Percentiles rank a stretch among this genome's conserved stretches.
Conservation (phyloP, 2,888 invertebrate species). For the Auanema sp. region DNA sequence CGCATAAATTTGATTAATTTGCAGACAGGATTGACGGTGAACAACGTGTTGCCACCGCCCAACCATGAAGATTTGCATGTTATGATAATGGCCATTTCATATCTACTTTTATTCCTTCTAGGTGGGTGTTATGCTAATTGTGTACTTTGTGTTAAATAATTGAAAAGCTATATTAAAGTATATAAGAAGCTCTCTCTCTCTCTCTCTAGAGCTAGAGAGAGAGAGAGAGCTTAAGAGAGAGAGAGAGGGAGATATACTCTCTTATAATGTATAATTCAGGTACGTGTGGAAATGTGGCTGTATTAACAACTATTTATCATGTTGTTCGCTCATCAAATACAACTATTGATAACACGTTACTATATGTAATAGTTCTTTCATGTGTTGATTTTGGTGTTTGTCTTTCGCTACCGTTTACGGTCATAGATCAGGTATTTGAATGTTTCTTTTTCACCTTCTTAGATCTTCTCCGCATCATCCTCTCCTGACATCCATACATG, state of each 20-base stretch:
- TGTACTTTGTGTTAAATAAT: background rate
- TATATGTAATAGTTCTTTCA: constrained; percentile 60
- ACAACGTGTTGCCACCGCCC: constrained; percentile 60
- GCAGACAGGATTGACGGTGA: constrained; percentile 22
- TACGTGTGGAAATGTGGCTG: constrained; percentile 61
- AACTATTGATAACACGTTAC: constrained; percentile 58
- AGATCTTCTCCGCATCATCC: no score
- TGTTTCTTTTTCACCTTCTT: no score
- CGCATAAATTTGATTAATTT: no score
- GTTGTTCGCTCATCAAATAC: constrained; percentile 47
- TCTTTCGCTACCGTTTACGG: constrained; percentile 58
- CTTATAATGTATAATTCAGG: constrained; percentile 24
- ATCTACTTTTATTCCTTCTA: constrained; percentile 57
- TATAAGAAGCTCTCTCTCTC: no score
- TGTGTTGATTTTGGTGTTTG: constrained; percentile 63
- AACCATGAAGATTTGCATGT: constrained; percentile 59
- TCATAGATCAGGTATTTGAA: constrained; percentile 59
- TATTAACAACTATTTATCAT: constrained; percentile 59
- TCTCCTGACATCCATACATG: background rate
- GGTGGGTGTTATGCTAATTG: constrained; percentile 24
- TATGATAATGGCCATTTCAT: constrained; percentile 61
- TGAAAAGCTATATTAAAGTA: background rate
- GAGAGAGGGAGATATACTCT: constrained; percentile 1
- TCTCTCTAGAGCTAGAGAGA: no score
- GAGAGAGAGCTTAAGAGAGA: constrained; percentile 1